Conservation (phyloP, 2,113 vertebrate species). For the Gymnorhina tibicen region DNA sequence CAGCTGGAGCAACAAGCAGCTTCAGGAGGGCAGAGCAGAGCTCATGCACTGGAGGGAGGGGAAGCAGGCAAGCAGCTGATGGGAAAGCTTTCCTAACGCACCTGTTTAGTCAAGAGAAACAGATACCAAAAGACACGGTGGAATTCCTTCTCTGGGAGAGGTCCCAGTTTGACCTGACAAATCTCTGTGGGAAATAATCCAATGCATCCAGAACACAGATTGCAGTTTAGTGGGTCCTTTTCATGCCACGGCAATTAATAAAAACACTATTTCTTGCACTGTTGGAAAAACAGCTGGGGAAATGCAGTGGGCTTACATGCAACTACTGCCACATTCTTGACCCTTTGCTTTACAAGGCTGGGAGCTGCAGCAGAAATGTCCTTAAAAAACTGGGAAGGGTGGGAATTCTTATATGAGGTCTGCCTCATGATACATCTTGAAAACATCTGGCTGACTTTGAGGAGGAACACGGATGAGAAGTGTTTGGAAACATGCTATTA, state of each 20-base stretch:
- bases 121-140: not conserved
- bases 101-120: not conserved
- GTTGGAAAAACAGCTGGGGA: not conserved
- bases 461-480: not conserved
- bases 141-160: not conserved
- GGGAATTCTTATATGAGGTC: not conserved
- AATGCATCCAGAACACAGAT: accelerated
- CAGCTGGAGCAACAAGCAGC: not conserved
- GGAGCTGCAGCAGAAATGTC: not conserved
- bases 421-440: not conserved
- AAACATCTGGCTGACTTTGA: not conserved
- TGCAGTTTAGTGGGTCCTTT: not conserved
- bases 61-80: not conserved
- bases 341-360: not conserved
- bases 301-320: not conserved
- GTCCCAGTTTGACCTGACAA: not conserved
- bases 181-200: not conserved
- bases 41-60: not conserved
- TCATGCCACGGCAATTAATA: not conserved
- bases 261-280: not conserved
- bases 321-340: not conserved
- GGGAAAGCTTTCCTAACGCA: conserved; percentile 14
- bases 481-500: not conserved
- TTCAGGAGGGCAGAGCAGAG: not conserved
- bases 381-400: not conserved